Conservation (phyloP, 2,113 vertebrate genomes). For the Origma solitaria region DNA sequence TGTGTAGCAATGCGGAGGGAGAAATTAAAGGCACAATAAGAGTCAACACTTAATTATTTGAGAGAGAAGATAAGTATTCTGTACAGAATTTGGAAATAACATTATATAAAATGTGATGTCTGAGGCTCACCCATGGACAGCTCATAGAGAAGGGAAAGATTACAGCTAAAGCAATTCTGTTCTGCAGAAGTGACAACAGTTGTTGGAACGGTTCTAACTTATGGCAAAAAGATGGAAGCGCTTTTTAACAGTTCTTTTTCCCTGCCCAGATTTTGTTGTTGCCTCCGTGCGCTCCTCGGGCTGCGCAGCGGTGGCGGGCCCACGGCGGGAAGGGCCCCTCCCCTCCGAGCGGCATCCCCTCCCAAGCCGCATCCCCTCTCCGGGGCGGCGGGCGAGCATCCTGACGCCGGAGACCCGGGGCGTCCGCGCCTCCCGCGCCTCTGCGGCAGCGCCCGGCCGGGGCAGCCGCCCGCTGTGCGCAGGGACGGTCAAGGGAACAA, state of each 20-base stretch:
- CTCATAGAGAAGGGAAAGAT: fast-evolving
- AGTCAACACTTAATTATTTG: background rate
- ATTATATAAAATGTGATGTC: fast-evolving
- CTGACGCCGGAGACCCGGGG: background rate
- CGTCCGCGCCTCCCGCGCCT: background rate
- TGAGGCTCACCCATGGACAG: background rate
- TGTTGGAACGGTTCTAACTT: background rate
- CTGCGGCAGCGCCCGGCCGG: background rate
- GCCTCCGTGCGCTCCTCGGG: background rate
- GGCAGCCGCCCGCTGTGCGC: background rate
- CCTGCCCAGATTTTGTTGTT: background rate
- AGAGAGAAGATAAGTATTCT: background rate
- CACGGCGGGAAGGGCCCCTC: background rate
- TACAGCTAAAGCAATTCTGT: fast-evolving
- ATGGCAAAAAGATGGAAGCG: background rate
- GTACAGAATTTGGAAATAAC: fast-evolving
- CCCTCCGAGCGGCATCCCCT: background rate
- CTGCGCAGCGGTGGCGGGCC: background rate
- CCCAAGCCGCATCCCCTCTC: no score
- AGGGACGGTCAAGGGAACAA: background rate
- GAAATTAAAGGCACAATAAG: background rate
- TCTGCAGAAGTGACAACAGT: background rate
- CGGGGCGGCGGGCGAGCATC: background rate
- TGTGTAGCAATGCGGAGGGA: no score
- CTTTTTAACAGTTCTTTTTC: no score